Conservation (phyloP, 1,140 invertebrate species). For the Paracyclopina nana region DNA sequence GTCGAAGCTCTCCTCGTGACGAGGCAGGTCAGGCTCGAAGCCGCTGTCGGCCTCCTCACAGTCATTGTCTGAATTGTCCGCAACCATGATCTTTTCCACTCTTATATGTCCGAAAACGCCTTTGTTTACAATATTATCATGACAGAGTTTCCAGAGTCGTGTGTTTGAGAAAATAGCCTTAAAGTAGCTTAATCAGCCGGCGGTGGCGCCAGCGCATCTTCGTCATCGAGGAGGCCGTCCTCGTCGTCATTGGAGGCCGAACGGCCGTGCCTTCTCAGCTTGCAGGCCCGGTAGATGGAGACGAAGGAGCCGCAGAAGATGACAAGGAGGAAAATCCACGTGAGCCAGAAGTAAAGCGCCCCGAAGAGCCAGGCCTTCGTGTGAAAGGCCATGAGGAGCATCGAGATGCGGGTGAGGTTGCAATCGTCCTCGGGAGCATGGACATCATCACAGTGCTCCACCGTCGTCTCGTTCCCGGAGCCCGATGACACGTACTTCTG, state of each 20-base stretch:
- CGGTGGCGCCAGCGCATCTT: slow-evolving; percentile 21
- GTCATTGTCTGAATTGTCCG: too few relatives aligned
- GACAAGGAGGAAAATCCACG: slow-evolving; percentile 27
- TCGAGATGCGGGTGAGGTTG: slow-evolving; percentile 25
- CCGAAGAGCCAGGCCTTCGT: slow-evolving; percentile 32
- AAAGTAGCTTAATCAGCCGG: too few relatives aligned
- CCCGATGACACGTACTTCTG: slow-evolving; percentile 24
- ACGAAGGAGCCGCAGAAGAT: slow-evolving; percentile 17
- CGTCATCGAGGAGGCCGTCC: neutral
- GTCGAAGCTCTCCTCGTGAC: too few relatives aligned
- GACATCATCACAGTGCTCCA: slow-evolving; percentile 11
- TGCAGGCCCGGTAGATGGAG: neutral
- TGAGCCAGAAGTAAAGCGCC: slow-evolving; percentile 28
- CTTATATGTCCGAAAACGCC: too few relatives aligned
- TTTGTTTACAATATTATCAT: too few relatives aligned
- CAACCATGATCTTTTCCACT: too few relatives aligned
- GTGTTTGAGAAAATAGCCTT: too few relatives aligned
- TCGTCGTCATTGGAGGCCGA: neutral
- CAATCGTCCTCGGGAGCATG: slow-evolving; percentile 23
- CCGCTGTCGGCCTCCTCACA: too few relatives aligned
- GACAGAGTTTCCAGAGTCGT: too few relatives aligned
- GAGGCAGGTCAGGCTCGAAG: too few relatives aligned
- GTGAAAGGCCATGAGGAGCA: slow-evolving; percentile 28
- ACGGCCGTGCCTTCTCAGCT: too few relatives aligned
- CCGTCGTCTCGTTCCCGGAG: slow-evolving; percentile 11